Percentiles rank a stretch among this genome's conserved stretches.
Conservation (phyloP, 2,113 vertebrate genomes). For the Halcyon malimbica region DNA sequence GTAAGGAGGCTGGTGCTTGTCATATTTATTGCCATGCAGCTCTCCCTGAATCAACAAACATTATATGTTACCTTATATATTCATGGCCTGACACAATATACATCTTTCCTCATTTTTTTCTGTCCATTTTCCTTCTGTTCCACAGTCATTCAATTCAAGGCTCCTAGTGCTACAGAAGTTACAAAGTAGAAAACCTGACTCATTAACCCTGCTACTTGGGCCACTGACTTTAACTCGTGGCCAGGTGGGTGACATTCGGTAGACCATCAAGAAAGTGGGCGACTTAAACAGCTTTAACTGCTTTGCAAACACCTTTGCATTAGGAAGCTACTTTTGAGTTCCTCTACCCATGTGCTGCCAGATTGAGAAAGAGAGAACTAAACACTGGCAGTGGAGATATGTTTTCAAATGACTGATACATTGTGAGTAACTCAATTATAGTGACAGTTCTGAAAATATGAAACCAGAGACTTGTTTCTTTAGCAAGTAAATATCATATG, state of each 20-base stretch:
- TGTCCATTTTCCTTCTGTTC: not conserved
- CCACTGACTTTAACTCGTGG: not conserved
- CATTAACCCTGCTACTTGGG: not conserved
- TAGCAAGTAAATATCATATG: constrained; percentile 27
- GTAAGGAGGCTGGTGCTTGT: not conserved
- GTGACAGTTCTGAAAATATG: constrained; percentile 25
- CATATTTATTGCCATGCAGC: not conserved
- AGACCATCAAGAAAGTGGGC: not conserved
- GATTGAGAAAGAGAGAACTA: not conserved
- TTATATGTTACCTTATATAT: not conserved
- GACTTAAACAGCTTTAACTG: not conserved
- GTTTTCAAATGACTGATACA: not conserved
- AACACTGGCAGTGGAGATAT: not conserved
- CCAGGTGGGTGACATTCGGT: not conserved
- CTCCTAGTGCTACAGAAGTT: not conserved
- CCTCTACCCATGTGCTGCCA: not conserved
- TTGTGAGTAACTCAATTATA: constrained; percentile 38
- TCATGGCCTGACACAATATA: not conserved
- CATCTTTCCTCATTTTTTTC: not conserved
- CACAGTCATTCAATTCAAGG: not conserved
- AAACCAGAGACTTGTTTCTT: constrained; percentile 25
- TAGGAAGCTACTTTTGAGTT: not conserved
- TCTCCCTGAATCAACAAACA: not conserved
- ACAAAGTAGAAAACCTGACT: not conserved
- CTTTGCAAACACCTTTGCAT: not conserved